phyloP scores from a whole-genome alignment of 2,113 vertebrate species.

The Paedocypris sp. region DNA sequence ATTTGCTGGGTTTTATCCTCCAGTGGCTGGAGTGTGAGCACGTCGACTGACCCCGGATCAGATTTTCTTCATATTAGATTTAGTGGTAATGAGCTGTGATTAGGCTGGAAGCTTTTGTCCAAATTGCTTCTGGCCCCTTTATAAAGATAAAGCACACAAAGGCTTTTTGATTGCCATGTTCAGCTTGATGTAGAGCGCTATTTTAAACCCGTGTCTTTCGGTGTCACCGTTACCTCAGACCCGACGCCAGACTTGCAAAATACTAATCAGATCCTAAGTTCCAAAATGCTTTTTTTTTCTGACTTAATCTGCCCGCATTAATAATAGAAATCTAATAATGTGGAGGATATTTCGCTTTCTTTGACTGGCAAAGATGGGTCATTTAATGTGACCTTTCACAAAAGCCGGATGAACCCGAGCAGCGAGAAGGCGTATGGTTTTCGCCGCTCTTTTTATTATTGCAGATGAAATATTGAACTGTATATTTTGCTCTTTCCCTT shows the following conservation, averaged over 20 bases:
- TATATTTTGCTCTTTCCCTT: conserved; percentile 28
- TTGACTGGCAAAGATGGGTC: conserved; percentile 25
- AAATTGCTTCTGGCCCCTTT: conserved; percentile 13
- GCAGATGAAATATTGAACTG: conserved; percentile 44
- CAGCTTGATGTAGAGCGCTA: background rate
- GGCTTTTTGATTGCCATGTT: background rate
- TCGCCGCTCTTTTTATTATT: conserved; percentile 35
- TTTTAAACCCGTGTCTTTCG: background rate
- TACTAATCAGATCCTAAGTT: conserved; percentile 19
- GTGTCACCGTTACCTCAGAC: background rate
- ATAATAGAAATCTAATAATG: conserved; percentile 40
- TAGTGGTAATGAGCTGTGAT: conserved; percentile 27
- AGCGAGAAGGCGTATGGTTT: conserved; percentile 16
- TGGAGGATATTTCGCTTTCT: conserved; percentile 23
- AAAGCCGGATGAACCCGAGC: conserved; percentile 9
- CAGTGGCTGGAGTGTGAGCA: conserved; percentile 16
- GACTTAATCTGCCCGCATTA: conserved; percentile 26
- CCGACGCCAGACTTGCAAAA: background rate
- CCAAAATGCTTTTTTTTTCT: conserved; percentile 20
- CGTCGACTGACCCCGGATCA: conserved; percentile 31
- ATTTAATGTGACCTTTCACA: conserved; percentile 28
- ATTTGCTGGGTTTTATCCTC: conserved; percentile 25
- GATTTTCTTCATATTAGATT: conserved; percentile 23
- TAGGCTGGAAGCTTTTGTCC: conserved; percentile 1
- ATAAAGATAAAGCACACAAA: background rate